Conservation (phyloP, 2,113 vertebrate genomes). For the Thamnaconus septentrionalis region DNA sequence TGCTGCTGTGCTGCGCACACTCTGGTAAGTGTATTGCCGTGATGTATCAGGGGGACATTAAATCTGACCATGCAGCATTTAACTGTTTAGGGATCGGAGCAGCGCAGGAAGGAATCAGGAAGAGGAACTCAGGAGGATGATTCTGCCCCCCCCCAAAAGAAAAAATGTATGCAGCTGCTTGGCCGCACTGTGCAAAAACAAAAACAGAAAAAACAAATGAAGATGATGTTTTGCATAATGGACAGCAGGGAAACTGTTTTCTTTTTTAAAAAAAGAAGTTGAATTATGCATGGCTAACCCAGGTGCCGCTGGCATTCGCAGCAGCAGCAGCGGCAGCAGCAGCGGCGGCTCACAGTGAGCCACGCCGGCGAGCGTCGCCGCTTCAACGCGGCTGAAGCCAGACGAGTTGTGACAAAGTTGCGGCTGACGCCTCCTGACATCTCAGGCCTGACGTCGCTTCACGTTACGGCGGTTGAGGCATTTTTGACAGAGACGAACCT, state of each 20-base stretch:
- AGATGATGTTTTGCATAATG: constrained; percentile 19
- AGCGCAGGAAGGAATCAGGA: constrained; percentile 10
- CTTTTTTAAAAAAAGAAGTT: too few relatives aligned
- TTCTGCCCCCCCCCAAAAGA: background rate
- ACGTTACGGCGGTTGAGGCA: constrained; percentile 35
- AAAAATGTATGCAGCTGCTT: constrained; percentile 4
- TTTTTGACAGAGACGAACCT: constrained; percentile 34
- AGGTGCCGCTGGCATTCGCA: too few relatives aligned
- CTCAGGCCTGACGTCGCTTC: constrained; percentile 60
- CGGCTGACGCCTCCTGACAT: constrained; percentile 60
- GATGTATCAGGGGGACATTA: constrained; percentile 60
- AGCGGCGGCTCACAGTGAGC: too few relatives aligned
- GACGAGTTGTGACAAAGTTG: constrained; percentile 62
- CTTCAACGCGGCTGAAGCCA: constrained; percentile 54
- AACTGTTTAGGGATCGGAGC: constrained; percentile 60
- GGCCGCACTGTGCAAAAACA: background rate
- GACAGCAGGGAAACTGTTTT: background rate
- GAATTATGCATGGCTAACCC: too few relatives aligned
- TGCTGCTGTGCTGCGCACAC: constrained; percentile 28
- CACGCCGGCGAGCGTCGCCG: background rate
- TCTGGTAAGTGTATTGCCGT: constrained; percentile 58
- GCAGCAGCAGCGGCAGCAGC: too few relatives aligned
- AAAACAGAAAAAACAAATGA: constrained; percentile 11
- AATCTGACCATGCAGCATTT: constrained; percentile 73
- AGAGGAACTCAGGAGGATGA: constrained; percentile 39